Base-by-base conservation (phyloP, 2,797 vertebrate species). In the Naso thynnoides region DNA sequence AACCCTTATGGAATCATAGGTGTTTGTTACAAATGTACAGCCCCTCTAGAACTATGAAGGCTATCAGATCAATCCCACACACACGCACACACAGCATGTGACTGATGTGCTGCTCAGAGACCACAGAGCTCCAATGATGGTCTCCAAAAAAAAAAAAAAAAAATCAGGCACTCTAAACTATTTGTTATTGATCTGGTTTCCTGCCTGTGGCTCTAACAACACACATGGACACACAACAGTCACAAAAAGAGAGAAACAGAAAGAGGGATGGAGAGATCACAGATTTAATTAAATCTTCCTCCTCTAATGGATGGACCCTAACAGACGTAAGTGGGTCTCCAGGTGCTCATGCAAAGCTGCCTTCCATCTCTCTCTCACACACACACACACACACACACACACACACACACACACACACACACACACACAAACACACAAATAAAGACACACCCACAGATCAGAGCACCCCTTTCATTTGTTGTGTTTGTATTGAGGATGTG, bases 131-230 rank as follows among this genome's bases (percentile, higher is more conserved):
- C 59, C 56, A 78, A n/a, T 70, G 66, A 73, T 72, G 55, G 52
- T 55, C 63, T 70, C 11, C 66, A 78, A 70, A 77, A 47, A 70
- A 77, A 59, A 73, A 54, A 57, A 50, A 72, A 33, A 8, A 56
- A 70, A 70, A 82, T 70, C 41, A 55, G 39, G 36, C 72, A 52
- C 68, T 86, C 66, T 86, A 82, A 88, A 85, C 57, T 83, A 74
- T 83, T 87, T 90, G 56, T 39, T 79, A 92, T 91, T 74, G 87
- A 92, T 91, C 81, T 63, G 62, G 41, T 79, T 75, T 85, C 57
- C 54, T 64, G 83, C 84, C 79, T 15, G 38, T 23, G 79, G 74
- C 75, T 78, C 55, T 48, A 39, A 76, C 48, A 54, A 76, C 79
- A 84, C 54, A 64, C 26, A 61, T 6, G 11, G 63, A 70, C 73